Conservation (phyloP, 2,888 invertebrate species). For the Rhodophaea formosa region DNA sequence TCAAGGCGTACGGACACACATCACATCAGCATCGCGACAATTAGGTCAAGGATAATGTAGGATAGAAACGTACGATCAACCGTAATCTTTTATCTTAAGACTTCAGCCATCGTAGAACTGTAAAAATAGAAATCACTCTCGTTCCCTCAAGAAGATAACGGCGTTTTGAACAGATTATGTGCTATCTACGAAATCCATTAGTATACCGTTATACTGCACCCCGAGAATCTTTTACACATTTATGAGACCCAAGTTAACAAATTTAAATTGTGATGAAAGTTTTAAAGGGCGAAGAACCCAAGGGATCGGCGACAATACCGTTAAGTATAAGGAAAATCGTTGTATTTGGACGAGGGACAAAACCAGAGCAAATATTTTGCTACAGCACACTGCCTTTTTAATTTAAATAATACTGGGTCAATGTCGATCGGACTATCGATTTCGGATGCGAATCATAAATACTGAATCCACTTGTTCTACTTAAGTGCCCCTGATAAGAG, state of each 20-base stretch:
- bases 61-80: constrained; percentile 33
- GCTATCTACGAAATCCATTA: constrained; percentile 22
- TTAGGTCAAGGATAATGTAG: constrained; percentile 51
- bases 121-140: constrained; percentile 10
- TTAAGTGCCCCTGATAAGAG: constrained; percentile 41
- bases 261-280: constrained; percentile 37
- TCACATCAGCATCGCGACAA: constrained; percentile 28
- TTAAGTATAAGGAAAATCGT: constrained; percentile 1
- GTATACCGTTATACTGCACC: constrained; percentile 33
- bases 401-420: constrained; percentile 53
- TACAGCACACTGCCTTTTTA: constrained; percentile 17
- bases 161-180: constrained; percentile 1
- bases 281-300: constrained; percentile 34
- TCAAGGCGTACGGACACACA: constrained; percentile 31
- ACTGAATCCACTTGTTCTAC: constrained; percentile 51
- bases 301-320: constrained; percentile 13
- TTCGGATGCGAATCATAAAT: constrained; percentile 48
- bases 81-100: constrained; percentile 20
- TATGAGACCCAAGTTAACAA: constrained; percentile 41
- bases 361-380: constrained; percentile 12
- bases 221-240: constrained; percentile 49
- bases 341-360: background rate
- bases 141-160: background rate
- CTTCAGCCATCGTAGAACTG: constrained; percentile 4
- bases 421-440: constrained; percentile 53